phyloP scores from a whole-genome alignment of 1,140 invertebrate species.

The Papilio polytes region DNA sequence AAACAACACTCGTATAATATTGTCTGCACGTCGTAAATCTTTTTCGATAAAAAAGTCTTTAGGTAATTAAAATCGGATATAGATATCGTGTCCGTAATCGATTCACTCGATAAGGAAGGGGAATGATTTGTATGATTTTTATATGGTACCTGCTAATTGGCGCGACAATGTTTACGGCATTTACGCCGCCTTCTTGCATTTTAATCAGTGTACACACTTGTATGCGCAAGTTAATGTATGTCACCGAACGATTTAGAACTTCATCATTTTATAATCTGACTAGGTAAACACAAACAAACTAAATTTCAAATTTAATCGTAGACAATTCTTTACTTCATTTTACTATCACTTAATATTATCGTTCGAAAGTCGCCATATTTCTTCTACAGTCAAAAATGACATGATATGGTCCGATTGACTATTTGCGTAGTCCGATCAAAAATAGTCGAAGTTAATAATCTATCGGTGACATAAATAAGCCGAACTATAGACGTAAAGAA shows the following conservation, averaged over 20 bases:
- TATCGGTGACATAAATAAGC: conserved; percentile 2
- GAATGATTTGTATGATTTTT: conserved; percentile 28
- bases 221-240: conserved; percentile 45
- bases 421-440: not conserved
- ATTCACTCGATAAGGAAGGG: conserved; percentile 17
- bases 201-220: conserved; percentile 71
- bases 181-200: conserved; percentile 66
- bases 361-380: not conserved
- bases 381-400: not conserved
- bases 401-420: not conserved
- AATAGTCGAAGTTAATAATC: not conserved
- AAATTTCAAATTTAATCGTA: not conserved
- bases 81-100: conserved; percentile 20
- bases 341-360: not conserved
- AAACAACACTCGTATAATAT: not conserved
- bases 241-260: not conserved
- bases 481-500: conserved; percentile 74
- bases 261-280: not conserved
- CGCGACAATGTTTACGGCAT: conserved; percentile 71
- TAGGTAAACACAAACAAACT: not conserved
- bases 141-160: conserved; percentile 54
- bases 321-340: not conserved
- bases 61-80: conserved; percentile 29
- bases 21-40: conserved; percentile 8
- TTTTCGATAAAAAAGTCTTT: conserved; percentile 15